Evolutionary conservation across 2,113 vertebrate genomes (phyloP).

Genomic region (Heterocephalus glaber): DNA sequence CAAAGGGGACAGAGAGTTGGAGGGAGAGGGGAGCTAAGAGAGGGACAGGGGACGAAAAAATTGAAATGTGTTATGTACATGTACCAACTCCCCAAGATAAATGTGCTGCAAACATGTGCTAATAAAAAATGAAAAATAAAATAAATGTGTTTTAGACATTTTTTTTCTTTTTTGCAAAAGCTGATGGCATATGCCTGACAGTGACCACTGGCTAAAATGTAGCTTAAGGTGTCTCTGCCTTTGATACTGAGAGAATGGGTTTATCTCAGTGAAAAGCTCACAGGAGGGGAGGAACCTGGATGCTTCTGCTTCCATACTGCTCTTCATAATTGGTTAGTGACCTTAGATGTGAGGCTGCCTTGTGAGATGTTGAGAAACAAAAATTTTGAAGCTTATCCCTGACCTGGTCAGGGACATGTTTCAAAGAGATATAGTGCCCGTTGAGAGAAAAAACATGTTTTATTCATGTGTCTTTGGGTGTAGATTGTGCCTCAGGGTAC

Average conservation of each 20-base stretch:
- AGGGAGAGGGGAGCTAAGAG: neutral
- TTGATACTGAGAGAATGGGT: neutral
- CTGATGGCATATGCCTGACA: neutral
- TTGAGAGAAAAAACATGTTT: neutral
- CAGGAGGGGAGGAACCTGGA: fast-evolving
- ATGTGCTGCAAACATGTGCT: neutral
- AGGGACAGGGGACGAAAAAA: neutral
- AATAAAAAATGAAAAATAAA: neutral
- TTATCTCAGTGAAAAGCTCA: neutral
- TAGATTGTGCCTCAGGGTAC: neutral
- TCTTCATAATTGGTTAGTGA: neutral
- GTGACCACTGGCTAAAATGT: neutral
- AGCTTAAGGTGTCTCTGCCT: neutral
- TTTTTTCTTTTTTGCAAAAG: neutral
- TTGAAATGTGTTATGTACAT: neutral
- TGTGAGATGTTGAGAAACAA: constrained; percentile 33
- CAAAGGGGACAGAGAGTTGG: neutral
- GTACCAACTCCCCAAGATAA: neutral
- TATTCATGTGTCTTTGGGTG: neutral
- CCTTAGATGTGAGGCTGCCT: neutral
- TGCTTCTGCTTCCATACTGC: neutral
- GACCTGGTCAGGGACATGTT: constrained; percentile 45
- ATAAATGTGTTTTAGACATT: neutral
- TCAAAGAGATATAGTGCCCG: neutral
- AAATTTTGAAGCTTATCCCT: constrained; percentile 28